These are phyloP conservation scores for Bucorvus abyssinicus DNA, from an alignment of 2,797 vertebrate species.

Conservation along the genomic window DNA sequence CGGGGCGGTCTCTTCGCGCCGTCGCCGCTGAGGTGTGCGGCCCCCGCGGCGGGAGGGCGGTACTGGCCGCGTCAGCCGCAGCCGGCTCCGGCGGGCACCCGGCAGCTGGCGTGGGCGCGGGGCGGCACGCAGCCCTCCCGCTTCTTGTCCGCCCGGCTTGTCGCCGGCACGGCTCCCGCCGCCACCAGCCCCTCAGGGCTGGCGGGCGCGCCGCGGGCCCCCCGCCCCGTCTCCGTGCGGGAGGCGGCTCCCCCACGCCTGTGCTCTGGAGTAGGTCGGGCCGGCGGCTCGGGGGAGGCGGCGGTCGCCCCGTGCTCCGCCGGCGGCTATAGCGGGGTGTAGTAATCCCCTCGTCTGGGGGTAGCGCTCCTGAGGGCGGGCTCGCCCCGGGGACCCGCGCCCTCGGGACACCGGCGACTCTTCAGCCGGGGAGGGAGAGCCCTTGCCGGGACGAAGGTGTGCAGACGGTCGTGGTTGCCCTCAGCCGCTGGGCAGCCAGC, in stretches of 20 bases:
- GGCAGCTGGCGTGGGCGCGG: not conserved
- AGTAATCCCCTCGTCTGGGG: no score
- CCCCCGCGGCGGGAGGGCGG: not conserved
- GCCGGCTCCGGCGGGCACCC: not conserved
- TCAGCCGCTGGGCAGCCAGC: not conserved
- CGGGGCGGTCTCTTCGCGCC: not conserved
- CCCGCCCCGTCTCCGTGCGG: not conserved
- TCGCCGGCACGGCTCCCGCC: not conserved
- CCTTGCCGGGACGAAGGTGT: not conserved
- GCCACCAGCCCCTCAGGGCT: no score
- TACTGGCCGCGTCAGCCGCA: not conserved
- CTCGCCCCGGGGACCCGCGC: not conserved
- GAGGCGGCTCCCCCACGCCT: not conserved
- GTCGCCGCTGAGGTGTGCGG: not conserved
- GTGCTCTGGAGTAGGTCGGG: not conserved
- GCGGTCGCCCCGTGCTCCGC: not conserved
- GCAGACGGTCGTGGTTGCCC: not conserved
- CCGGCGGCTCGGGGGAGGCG: not conserved
- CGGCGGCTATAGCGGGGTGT: not conserved
- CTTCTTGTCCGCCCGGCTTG: not conserved
- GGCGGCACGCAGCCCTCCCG: not conserved
- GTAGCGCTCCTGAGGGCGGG: not conserved
- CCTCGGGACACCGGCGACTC: not conserved
- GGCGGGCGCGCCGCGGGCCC: not conserved
- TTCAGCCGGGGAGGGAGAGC: not conserved